These are phyloP conservation scores for Amblyornis subalaris DNA, from an alignment of 2,113 vertebrate genomes.

Conservation along the genomic window DNA sequence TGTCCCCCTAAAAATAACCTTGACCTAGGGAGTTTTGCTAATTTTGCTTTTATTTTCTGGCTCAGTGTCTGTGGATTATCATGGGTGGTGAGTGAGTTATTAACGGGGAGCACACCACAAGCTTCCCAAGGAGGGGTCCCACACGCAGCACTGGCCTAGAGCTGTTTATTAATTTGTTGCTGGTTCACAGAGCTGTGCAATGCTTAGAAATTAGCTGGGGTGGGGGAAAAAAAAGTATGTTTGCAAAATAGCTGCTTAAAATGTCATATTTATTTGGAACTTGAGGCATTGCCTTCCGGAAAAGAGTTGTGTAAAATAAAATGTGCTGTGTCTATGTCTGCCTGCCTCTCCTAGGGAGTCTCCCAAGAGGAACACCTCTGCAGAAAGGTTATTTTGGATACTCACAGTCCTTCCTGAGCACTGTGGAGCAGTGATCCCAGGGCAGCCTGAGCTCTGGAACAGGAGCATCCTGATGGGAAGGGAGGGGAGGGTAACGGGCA, in stretches of 20 bases:
- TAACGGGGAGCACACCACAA: background rate
- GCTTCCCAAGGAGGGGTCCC: background rate
- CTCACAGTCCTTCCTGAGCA: background rate
- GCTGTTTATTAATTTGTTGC: background rate
- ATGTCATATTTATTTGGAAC: background rate
- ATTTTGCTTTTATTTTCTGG: background rate
- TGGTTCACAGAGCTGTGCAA: background rate
- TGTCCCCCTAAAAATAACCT: background rate
- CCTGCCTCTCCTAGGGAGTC: background rate
- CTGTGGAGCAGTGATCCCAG: background rate
- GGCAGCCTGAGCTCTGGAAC: background rate
- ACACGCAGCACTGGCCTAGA: background rate
- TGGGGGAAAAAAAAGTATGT: accelerated
- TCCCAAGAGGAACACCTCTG: background rate
- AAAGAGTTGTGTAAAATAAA: background rate
- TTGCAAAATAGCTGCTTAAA: background rate
- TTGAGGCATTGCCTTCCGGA: background rate
- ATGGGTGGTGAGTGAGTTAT: accelerated
- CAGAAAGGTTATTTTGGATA: background rate
- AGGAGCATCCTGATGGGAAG: background rate
- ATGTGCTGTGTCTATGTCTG: background rate
- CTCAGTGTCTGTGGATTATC: background rate
- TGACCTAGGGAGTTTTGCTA: background rate
- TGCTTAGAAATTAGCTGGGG: background rate
- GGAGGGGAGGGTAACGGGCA: background rate